These are phyloP conservation scores for Arvicanthis niloticus DNA, from an alignment of 2,113 vertebrate species.

Conservation along the genomic window DNA sequence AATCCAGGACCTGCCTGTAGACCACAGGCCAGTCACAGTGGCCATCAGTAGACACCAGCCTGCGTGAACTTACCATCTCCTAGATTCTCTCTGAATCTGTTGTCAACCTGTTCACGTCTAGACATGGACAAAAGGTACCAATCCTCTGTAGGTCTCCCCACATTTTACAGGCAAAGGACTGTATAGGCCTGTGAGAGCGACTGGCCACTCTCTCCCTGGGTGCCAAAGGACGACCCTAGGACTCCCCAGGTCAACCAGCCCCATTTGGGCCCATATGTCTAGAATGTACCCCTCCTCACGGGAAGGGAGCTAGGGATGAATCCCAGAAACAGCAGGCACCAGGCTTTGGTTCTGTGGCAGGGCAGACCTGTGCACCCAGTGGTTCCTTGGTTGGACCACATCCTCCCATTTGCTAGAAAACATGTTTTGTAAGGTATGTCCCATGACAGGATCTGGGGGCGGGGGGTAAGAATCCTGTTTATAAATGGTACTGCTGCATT, in stretches of 20 bases:
- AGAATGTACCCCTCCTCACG: background rate
- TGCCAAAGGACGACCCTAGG: background rate
- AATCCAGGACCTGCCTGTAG: background rate
- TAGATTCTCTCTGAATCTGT: background rate
- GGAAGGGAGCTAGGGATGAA: background rate
- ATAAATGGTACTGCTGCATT: background rate
- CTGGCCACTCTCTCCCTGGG: background rate
- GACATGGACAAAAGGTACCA: background rate
- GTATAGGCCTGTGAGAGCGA: background rate
- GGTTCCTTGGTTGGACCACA: background rate
- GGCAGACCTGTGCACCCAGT: accelerated
- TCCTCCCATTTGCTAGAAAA: background rate
- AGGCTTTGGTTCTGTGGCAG: background rate
- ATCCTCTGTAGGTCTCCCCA: background rate
- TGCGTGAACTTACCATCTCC: accelerated
- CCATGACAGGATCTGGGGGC: background rate
- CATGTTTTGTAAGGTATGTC: background rate
- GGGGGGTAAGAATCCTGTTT: background rate
- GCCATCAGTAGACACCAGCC: background rate
- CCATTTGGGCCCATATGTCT: background rate
- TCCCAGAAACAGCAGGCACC: background rate
- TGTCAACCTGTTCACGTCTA: background rate
- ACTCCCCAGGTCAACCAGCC: background rate
- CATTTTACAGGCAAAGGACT: background rate
- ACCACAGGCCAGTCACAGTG: background rate